Evolutionary conservation across 2,797 vertebrate species (phyloP).

Genomic region (Apogon talboti): DNA sequence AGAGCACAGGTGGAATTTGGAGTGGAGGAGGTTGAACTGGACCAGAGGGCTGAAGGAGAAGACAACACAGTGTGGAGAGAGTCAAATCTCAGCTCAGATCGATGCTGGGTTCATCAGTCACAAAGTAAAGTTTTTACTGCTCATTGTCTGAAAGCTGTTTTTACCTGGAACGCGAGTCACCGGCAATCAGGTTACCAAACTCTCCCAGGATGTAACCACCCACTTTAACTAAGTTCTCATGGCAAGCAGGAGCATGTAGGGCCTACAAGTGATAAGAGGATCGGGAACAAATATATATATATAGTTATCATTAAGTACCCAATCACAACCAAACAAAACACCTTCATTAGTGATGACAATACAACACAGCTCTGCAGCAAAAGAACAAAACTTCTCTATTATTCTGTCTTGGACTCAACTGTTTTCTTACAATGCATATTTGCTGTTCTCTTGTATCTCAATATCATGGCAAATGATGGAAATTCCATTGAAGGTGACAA

Average conservation of each 20-base stretch:
- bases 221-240: constrained; percentile 94
- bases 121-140: not conserved
- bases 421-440: too few relatives aligned
- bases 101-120: not conserved
- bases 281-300: constrained; percentile 1
- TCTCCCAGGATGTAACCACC: constrained; percentile 92
- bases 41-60: constrained; percentile 86
- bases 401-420: too few relatives aligned
- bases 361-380: too few relatives aligned
- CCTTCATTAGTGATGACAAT: too few relatives aligned
- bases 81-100: not conserved
- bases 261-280: constrained; percentile 78
- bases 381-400: too few relatives aligned
- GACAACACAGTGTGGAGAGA: not conserved
- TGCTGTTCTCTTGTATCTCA: too few relatives aligned
- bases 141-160: not conserved
- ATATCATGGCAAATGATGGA: too few relatives aligned
- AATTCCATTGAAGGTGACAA: too few relatives aligned
- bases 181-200: constrained; percentile 91
- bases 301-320: not conserved
- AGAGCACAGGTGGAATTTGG: constrained; percentile 94
- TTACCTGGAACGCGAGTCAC: constrained; percentile 90
- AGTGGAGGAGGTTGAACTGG: constrained; percentile 93
- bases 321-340: not conserved
- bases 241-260: constrained; percentile 91